A percentile compares a stretch with the other conserved stretches of the same genome.
These are phyloP conservation scores for Chrysaora quinquecirrha DNA, from an alignment of 30 jellyfish, hydroid and myxozoan genomes.

Conservation along the genomic window DNA sequence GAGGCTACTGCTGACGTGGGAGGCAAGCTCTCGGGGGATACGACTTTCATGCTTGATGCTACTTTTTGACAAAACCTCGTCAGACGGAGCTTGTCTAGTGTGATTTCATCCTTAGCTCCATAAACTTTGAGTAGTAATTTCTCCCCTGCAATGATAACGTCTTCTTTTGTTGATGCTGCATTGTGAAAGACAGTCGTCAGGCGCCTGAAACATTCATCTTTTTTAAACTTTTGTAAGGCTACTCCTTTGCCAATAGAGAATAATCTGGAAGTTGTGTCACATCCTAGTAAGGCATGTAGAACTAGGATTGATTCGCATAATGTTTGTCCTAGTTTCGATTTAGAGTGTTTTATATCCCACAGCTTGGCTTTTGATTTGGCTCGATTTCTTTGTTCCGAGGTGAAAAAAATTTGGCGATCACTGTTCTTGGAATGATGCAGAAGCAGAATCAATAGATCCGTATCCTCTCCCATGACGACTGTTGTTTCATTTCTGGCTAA, in stretches of 20 bases:
- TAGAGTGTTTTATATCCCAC: neutral
- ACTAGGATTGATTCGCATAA: neutral
- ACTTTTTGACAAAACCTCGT: too few relatives aligned
- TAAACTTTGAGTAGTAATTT: slow-evolving; percentile 11
- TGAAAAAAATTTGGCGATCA: neutral
- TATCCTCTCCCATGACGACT: slow-evolving; percentile 33
- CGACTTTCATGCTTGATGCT: too few relatives aligned
- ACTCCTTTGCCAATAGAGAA: slow-evolving; percentile 5
- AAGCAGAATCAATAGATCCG: slow-evolving; percentile 39
- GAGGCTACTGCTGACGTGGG: too few relatives aligned
- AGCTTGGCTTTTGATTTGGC: neutral
- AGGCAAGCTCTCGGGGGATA: too few relatives aligned
- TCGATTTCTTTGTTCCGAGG: neutral
- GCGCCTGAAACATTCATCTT: neutral
- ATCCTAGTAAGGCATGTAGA: slow-evolving; percentile 18
- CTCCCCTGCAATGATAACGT: slow-evolving; percentile 13
- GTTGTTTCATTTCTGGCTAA: neutral
- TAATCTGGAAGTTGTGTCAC: slow-evolving; percentile 7
- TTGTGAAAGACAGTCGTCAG: neutral
- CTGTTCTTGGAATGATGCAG: neutral
- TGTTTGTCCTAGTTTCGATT: slow-evolving; percentile 4
- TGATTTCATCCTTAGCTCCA: too few relatives aligned
- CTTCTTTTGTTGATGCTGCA: slow-evolving; percentile 25
- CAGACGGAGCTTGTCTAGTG: too few relatives aligned
- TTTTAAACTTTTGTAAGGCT: too few relatives aligned